Base-by-base conservation (phyloP, 2,113 vertebrate genomes). In the Tetraodon nigroviridis region DNA sequence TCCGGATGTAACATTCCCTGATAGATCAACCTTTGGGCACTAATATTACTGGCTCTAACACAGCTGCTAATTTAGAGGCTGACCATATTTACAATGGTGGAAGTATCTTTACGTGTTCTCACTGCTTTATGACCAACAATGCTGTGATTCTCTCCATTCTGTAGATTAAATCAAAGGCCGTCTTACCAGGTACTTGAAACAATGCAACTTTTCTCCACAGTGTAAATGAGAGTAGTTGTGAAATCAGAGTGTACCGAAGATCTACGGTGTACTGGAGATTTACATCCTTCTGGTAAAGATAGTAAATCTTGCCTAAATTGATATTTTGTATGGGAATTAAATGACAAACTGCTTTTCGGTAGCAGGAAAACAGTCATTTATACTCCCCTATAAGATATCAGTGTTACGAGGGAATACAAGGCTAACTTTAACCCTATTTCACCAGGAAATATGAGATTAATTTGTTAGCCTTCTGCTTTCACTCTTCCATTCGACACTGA, bases 401-500 rank as follows among this genome's bases (percentile, higher is more conserved):
- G 22, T 12, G 62, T 67, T 69, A 73, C 6, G 40, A 56, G 55
- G 1, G 67, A 75, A 86, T 88, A 90, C 82, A 11, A 88, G 80
- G 76, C 67, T 55, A 69, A 64, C 53, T 71, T 86, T 88, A 86
- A 90, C 76, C 83, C 78, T 69, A 83, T 86, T 90, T 90, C 84
- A 68, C 71, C 19, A 71, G 76, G 86, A 90, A 90, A 90, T 85
- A 81, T 14, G 54, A 62, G 81, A 87, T 86, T 86, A 88, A 85
- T 20, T 24, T 63, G 59, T 79, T 57, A 75, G 79, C 86, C 86
- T 90, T 91, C 85, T 90, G 86, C 51, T 87, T 89, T 89, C 89
- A 90, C 86, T 89, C 87, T 88, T 88, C 84, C 83, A 88, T 87
- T 85, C 73, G 79, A 81, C 82, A 87, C 84, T 80, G 73, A 72